Conservation (phyloP, 2,888 invertebrate genomes). For the Polydesmus complanatus region DNA sequence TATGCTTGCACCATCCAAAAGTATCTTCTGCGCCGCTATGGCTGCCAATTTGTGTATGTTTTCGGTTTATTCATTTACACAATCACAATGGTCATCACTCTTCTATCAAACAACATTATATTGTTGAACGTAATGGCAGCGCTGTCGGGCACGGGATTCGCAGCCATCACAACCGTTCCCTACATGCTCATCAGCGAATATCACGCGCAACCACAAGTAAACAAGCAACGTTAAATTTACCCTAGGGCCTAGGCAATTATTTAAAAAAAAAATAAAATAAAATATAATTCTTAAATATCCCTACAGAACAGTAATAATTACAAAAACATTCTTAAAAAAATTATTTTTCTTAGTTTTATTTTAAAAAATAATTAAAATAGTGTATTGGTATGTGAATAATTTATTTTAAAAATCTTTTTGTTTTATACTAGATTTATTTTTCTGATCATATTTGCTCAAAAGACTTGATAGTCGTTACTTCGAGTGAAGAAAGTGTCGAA, state of each 20-base stretch:
- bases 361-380: too few species aligned
- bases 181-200: constrained; percentile 26
- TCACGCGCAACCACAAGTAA: constrained; percentile 24
- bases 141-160: constrained; percentile 27
- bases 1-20: constrained; percentile 26
- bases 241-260: too few species aligned
- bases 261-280: too few species aligned
- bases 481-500: constrained; percentile 22
- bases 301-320: too few species aligned
- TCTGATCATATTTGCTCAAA: constrained; percentile 24
- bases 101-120: constrained; percentile 22
- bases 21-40: constrained; percentile 22
- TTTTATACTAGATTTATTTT: constrained; percentile 5
- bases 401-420: neutral
- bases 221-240: too few species aligned
- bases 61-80: constrained; percentile 26
- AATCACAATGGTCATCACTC: constrained; percentile 24
- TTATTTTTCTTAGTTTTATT: too few species aligned
- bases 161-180: constrained; percentile 26
- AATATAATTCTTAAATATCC: too few species aligned
- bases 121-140: constrained; percentile 25
- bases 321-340: too few species aligned
- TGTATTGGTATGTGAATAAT: too few species aligned
- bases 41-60: constrained; percentile 24
- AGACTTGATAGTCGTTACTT: constrained; percentile 29